These are phyloP conservation scores for Coremacera marginata DNA, from an alignment of 2,888 invertebrate genomes.

Conservation along the genomic window DNA sequence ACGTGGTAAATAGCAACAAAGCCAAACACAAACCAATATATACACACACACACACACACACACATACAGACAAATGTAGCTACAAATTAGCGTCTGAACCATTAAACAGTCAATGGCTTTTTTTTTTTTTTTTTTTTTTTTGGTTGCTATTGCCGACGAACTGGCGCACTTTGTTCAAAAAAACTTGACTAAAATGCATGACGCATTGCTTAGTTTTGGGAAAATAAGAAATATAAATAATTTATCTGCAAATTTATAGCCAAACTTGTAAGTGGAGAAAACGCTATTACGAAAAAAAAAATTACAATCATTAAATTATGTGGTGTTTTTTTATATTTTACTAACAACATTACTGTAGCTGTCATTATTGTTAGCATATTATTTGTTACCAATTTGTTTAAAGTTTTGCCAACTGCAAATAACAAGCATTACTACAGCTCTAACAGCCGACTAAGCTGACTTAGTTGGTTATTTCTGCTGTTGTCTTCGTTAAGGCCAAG, in stretches of 20 bases:
- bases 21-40: too few relatives aligned
- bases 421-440: background rate
- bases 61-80: background rate
- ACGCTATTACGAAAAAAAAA: too few relatives aligned
- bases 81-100: background rate
- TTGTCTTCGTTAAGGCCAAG: background rate
- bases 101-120: slow-evolving; percentile 4
- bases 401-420: background rate
- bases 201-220: background rate
- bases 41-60: background rate
- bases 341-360: background rate
- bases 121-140: background rate
- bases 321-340: too few relatives aligned
- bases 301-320: too few relatives aligned
- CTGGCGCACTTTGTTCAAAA: background rate
- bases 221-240: background rate
- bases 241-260: background rate
- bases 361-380: background rate
- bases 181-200: background rate
- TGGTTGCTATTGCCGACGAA: background rate
- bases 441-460: background rate
- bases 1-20: background rate
- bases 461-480: background rate
- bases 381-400: slow-evolving; percentile 1
- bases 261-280: background rate